A percentile compares a stretch with the other conserved stretches of the same genome.
phyloP scores from a whole-genome alignment of 2,888 invertebrate genomes.

The Leptinotarsa tumamoca region DNA sequence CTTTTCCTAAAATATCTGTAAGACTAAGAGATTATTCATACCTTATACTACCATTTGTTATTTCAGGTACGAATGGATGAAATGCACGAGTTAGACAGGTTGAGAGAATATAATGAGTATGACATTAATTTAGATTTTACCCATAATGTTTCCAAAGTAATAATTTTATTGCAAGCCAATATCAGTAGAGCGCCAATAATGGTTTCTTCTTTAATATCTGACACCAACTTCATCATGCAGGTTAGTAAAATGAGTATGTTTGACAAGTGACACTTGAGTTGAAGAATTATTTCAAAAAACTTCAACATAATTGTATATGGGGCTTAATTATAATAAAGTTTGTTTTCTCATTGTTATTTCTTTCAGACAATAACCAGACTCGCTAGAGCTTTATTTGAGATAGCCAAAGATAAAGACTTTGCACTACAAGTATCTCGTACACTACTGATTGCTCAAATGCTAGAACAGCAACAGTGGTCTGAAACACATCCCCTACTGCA shows the following conservation, averaged over 20 bases:
- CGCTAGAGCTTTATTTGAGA: constrained; percentile 92
- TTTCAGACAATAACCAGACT: constrained; percentile 90
- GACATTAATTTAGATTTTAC: constrained; percentile 86
- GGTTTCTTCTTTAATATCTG: constrained; percentile 88
- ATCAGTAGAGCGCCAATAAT: constrained; percentile 85
- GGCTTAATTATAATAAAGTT: not conserved
- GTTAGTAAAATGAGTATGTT: constrained; percentile 64
- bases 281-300: not conserved
- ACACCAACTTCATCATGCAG: constrained; percentile 90
- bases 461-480: constrained; percentile 93
- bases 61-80: constrained; percentile 92
- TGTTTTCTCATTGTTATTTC: constrained; percentile 43
- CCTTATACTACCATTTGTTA: not conserved
- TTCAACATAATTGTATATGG: too few relatives aligned
- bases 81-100: constrained; percentile 86
- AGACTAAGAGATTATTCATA: too few relatives aligned
- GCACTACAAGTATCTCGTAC: constrained; percentile 89
- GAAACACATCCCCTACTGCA: constrained; percentile 88
- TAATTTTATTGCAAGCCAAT: constrained; percentile 91
- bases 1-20: too few relatives aligned
- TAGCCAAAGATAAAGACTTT: constrained; percentile 84
- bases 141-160: constrained; percentile 94
- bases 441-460: constrained; percentile 89
- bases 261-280: constrained; percentile 4
- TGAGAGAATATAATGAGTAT: constrained; percentile 81